Evolutionary conservation across 2,113 vertebrate species (phyloP), one percentile per base, ranked within the genome.

Genomic region (Malurus elegans): DNA sequence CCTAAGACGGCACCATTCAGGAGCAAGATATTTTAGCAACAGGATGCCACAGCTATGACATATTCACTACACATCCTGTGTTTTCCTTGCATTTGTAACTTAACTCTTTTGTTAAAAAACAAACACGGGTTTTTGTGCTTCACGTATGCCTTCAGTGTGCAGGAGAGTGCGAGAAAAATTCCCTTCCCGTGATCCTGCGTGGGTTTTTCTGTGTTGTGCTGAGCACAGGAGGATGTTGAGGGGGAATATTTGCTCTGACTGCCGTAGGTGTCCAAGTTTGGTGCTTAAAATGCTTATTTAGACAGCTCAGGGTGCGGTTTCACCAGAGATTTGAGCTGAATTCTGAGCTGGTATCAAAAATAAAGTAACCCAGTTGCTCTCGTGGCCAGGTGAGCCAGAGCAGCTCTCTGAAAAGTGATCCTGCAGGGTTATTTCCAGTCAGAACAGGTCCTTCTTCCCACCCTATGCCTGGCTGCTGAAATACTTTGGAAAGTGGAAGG

Each of bases 31-130:
- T 95, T 96, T 96, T 67, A 78, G 94, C 79, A 93, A 48, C 88
- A 88, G 93, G 92, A 97, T 96, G 93, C 95, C 94, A 93, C 88
- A 92, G 92, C 93, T 71, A 80, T 94, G 96, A 95, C 90, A 88
- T 96, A 96, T 32, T 92, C 71, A 24, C 94, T 86, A 86, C 75
- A 92, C 82, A 94, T 94, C 94, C 93, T 97, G 92, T 93, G 71
- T 90, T 95, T 94, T 83, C 88, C 79, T 88, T 79, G 72, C 88
- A 57, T 88, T 94, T 86, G 88, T 95, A 92, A 92, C 93, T 96
- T 72, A 90, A 96, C 90, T 84, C 92, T 88, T 92, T 74, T 92
- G 86, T 84, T 93, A 75, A 97, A 86, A 94, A 90, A 31, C 84
- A 96, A 95, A 92, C 67, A 80, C 21, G 38, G 56, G 21, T 64